phyloP scores from a whole-genome alignment of 2,888 invertebrate genomes.

The Lampropteryx suffumata region DNA sequence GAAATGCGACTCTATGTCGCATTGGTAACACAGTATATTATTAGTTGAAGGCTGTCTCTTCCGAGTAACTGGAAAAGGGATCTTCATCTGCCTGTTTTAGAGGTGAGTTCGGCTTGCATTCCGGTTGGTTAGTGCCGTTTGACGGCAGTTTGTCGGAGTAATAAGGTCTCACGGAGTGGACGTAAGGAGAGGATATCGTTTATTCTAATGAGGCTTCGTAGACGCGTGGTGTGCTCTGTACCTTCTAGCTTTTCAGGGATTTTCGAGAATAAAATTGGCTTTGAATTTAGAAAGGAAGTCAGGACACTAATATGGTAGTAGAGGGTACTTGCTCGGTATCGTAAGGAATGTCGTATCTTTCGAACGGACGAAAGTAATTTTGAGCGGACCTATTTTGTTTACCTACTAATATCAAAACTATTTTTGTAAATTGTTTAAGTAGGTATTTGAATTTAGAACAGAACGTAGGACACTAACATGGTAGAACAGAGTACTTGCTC shows the following conservation, averaged over 20 bases:
- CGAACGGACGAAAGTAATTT: too few species aligned
- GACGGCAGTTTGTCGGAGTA: constrained; percentile 81
- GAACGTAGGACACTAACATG: too few species aligned
- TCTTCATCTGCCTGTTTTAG: constrained; percentile 43
- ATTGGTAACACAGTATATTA: constrained; percentile 50
- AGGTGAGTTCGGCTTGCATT: constrained; percentile 39
- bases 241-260: constrained; percentile 42
- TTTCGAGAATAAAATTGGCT: constrained; percentile 33
- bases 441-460: too few species aligned
- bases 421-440: too few species aligned
- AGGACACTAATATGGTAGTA: constrained; percentile 6
- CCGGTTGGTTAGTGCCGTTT: constrained; percentile 62
- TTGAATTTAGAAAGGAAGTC: constrained; percentile 17
- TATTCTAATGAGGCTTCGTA: constrained; percentile 81
- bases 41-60: constrained; percentile 27
- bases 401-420: too few species aligned
- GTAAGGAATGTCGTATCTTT: constrained; percentile 1
- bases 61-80: constrained; percentile 37
- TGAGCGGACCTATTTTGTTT: too few species aligned
- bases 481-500: too few species aligned
- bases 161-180: constrained; percentile 81
- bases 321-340: not conserved
- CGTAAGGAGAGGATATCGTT: constrained; percentile 82
- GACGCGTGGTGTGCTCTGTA: constrained; percentile 57
- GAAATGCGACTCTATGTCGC: constrained; percentile 53